Base-by-base conservation (phyloP, 2,888 invertebrate genomes). In the Philereme transversata region DNA sequence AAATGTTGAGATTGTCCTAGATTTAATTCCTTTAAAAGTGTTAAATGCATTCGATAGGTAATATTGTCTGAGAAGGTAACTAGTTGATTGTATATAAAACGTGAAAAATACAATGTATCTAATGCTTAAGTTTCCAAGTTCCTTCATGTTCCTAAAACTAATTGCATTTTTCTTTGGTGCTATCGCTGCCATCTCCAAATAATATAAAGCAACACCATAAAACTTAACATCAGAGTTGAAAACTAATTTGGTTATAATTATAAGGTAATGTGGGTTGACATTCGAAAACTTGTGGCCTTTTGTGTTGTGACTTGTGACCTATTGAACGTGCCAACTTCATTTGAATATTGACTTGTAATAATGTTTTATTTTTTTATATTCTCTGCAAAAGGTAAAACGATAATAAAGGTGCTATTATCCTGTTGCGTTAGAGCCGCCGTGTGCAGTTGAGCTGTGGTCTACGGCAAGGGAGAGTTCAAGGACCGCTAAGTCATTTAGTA, bases 401-500 rank as follows among this genome's bases (percentile, higher is more conserved):
- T 54, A 6, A 41, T 41, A 10, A 10, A 48, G 34, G 45, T 10
- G 11, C 11, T 57, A 62, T 77, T 78, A 75, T 78, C 75, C 76
- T 79, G 74, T 73, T 70, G 69, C 69, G 74, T 76, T 74, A 76
- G 75, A 73, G 67, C 70, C 57, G 67, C 60, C 71, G 71, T 68
- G 63, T 58, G 64, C 45, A 46, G 51, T 54, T 43, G 49, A 51
- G 46, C 56, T 59, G 56, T 65, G 50, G 62, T 62, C 59, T 62
- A 59, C 55, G 56, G 73, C 73, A 69, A 69, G 76, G 72, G 70
- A 73, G 74, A 79, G 85, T 84, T 85, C 81, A 85, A 83, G 78
- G 81, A 84, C 83, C 83, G 81, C 77, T 74, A 76, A 79, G 79
- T 81, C 82, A 81, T 84, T 84, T 83, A 81, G 81, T 75, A 78